These are phyloP conservation scores for Linurgus olivaceus DNA, from an alignment of 2,797 vertebrate species.

Conservation along the genomic window DNA sequence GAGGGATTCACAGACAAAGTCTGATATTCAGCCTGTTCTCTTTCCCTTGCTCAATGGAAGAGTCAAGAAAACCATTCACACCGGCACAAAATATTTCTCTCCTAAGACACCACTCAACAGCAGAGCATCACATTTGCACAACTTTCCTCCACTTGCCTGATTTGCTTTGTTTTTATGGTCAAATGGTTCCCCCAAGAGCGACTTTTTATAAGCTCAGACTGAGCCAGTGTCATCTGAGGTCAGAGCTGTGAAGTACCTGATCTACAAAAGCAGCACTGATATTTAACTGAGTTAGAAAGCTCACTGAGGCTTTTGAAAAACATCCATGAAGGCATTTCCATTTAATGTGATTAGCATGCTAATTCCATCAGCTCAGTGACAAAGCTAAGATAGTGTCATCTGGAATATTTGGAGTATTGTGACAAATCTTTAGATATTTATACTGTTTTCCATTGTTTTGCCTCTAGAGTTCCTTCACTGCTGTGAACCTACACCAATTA, in stretches of 20 bases:
- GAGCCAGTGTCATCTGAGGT: not conserved
- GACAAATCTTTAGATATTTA: constrained; percentile 11
- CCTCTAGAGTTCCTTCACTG: not conserved
- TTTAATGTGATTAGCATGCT: constrained; percentile 7
- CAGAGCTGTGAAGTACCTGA: not conserved
- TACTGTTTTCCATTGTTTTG: not conserved
- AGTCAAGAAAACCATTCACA: not conserved
- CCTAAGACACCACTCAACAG: not conserved
- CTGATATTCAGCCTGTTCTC: not conserved
- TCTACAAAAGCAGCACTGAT: not conserved
- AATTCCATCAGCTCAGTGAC: not conserved
- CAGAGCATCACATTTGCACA: not conserved
- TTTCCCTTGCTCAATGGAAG: rapidly evolving
- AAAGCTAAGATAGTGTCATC: not conserved
- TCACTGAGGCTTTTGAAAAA: not conserved
- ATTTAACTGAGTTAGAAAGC: not conserved
- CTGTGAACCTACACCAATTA: not conserved
- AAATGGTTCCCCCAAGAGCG: not conserved
- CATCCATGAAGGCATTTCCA: not conserved
- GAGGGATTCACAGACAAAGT: not conserved
- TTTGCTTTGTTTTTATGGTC: not conserved
- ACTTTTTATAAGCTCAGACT: not conserved
- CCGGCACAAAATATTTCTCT: not conserved
- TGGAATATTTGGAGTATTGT: not conserved
- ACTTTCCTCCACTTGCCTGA: not conserved